phyloP scores from a whole-genome alignment of 2,888 invertebrate genomes.

The Meloe dianella region DNA sequence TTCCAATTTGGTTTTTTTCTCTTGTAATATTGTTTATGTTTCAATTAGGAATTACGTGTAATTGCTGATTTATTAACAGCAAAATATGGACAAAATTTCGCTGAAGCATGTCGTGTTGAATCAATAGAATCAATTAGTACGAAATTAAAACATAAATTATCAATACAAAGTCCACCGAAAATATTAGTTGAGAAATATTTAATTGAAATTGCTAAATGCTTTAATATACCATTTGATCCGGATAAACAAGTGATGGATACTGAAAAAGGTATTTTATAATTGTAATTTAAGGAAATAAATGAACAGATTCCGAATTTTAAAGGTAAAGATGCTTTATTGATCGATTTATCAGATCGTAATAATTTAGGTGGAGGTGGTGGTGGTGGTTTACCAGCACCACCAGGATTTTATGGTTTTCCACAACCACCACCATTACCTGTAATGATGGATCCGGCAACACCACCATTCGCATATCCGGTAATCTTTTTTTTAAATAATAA shows the following conservation, averaged over 20 bases:
- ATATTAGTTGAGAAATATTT: slow-evolving; percentile 92
- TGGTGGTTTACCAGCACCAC: slow-evolving; percentile 69
- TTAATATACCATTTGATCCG: slow-evolving; percentile 92
- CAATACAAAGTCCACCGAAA: slow-evolving; percentile 94
- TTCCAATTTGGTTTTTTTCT: no score
- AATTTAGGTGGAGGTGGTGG: slow-evolving; percentile 67
- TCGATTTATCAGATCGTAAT: slow-evolving; percentile 66
- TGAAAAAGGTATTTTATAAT: slow-evolving; percentile 59
- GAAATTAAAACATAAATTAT: slow-evolving; percentile 91
- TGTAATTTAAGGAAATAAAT: slow-evolving; percentile 8
- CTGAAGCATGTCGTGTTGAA: slow-evolving; percentile 85
- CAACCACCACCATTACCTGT: slow-evolving; percentile 70
- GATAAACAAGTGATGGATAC: slow-evolving; percentile 91
- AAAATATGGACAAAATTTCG: slow-evolving; percentile 95
- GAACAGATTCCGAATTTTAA: slow-evolving; percentile 27
- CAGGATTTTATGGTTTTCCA: slow-evolving; percentile 84
- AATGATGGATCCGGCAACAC: slow-evolving; percentile 62
- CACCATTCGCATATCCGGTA: slow-evolving; percentile 74
- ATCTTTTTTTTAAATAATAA: slow-evolving; percentile 27
- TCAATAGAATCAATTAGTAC: slow-evolving; percentile 82
- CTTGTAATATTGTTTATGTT: background rate
- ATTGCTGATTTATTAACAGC: slow-evolving; percentile 86
- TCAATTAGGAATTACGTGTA: slow-evolving; percentile 69
- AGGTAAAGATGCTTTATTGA: slow-evolving; percentile 68
- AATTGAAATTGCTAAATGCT: slow-evolving; percentile 95